Evolutionary conservation across 1,140 invertebrate species (phyloP), one percentile per base, ranked within the genome.

Genomic region (Babylonia areolata): DNA sequence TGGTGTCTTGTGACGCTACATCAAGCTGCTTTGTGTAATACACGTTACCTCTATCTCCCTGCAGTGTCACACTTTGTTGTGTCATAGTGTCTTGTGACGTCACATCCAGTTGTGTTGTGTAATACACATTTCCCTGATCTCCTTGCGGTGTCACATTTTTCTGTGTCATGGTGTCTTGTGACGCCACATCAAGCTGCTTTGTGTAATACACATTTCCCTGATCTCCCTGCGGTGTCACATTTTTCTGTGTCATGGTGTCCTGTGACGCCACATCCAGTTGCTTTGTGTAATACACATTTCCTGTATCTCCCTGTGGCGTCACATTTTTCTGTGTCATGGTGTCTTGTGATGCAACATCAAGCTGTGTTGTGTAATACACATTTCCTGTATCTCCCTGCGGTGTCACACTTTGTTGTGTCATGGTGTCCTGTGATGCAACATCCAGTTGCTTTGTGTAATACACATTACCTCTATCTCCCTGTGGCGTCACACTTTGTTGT

Each of bases 221-320:
- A 42, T 86, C 71, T 28, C 80, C 87, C 31, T 39, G 23, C 31
- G 71, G 71, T 51, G 64, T 82, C 11, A 39, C 81, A 37, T 35
- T n/a, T 40, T 81, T 20, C 82, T 73, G 5, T 85, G 71, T 28
- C 35, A 87, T 82, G 11, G 40, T 75, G n/a, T 88, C 80, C 28
- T 83, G 75, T 54, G 23, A 73, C 1, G 51, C 39, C 1, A 86
- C 73, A 84, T 86, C 78, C 23, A 86, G 64, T 35, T 64, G 79
- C 77, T 80, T 75, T 3, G 79, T 79, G 58, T 87, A 58, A 35
- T 78, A 78, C 31, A 82, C 35, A 42, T 87, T 87, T 9, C 87
- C 87, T 69, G 31, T 54, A 39, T 86, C 87, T 37, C 86, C 86
- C 33, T 83, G n/a, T n/a, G 81, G 81, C 39, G 73, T 79, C 2